Evolutionary conservation across 2,888 invertebrate species (phyloP), one percentile per base, ranked within the genome.

Genomic region (Amaurobius ferox): DNA sequence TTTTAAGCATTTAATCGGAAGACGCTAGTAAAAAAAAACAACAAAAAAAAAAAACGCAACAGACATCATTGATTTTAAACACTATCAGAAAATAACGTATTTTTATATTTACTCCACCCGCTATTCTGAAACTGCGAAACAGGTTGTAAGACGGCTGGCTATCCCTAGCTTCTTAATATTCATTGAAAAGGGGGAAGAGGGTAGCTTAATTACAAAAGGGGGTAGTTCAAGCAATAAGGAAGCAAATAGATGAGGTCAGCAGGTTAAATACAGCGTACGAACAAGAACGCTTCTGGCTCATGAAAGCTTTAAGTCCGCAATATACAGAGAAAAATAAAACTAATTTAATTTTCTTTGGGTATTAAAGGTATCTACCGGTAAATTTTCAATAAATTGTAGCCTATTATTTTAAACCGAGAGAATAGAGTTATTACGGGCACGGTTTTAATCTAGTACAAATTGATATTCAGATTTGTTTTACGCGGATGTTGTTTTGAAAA

Each of bases 281-380:
- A 28, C 19, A 55, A 5, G 55, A 68, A 30, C 40, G 44, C 80
- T 80, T 72, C 35, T 48, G 72, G 61, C 48, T 29, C 13, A 70
- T 64, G 29, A 32, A 71, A 71, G 70, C 62, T 64, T 19, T 30
- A 32, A 66, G 13, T 23, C 30, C 28, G 30, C 32, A n/a, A 28
- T 29, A 16, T 19, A 48, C 16, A 19, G 1, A 19, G 35, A 64
- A 83, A 66, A 48, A 40, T n/a, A 83, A 81, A 62, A 61, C 68
- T 74, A 83, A 83, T 71, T 83, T 83, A 83, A 83, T 83, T 83
- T 78, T 71, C 71, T 32, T 40, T 71, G 48, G 32, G 55, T 64
- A 83, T 77, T 83, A 76, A 55, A 23, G 71, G 7, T 55, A 13
- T 71, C 28, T 19, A 35, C 66, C n/a, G 32, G 68, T 29, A 40